These are phyloP conservation scores for Pungitius pungitius DNA, from an alignment of 2,113 vertebrate genomes.

Conservation along the genomic window DNA sequence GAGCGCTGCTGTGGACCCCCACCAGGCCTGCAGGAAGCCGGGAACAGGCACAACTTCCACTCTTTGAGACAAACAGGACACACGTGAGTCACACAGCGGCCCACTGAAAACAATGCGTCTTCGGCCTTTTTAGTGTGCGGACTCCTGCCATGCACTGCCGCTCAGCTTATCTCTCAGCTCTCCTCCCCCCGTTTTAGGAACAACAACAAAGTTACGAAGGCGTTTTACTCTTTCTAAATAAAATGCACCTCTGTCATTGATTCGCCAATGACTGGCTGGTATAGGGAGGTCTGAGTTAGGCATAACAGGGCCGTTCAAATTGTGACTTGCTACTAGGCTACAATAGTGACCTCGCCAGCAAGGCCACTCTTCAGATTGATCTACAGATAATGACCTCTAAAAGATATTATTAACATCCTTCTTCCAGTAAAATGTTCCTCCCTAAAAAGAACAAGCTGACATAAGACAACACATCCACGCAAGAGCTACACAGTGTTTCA, in stretches of 20 bases:
- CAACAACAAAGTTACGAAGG: background rate
- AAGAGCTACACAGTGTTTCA: background rate
- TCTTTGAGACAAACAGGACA: constrained; percentile 73
- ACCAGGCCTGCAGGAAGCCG: constrained; percentile 63
- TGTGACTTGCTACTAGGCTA: background rate
- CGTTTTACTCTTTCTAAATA: background rate
- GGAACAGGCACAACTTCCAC: constrained; percentile 73
- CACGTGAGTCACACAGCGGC: constrained; percentile 42
- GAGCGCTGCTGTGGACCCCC: constrained; percentile 44
- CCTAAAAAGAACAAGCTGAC: constrained; percentile 17
- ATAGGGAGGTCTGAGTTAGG: background rate
- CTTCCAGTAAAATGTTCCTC: constrained; percentile 28
- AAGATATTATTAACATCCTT: constrained; percentile 6
- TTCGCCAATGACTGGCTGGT: background rate
- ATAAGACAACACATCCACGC: constrained; percentile 32
- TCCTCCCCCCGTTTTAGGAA: background rate
- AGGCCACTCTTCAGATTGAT: background rate
- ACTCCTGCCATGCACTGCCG: constrained; percentile 8
- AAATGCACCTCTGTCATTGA: background rate
- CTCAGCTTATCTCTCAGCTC: constrained; percentile 28
- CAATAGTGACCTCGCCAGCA: background rate
- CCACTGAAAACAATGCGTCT: constrained; percentile 52
- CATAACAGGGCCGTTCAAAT: background rate
- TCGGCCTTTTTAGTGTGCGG: constrained; percentile 4
- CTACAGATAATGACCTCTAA: constrained; percentile 27